Conservation (phyloP, 2,113 vertebrate species). For the Passer domesticus region DNA sequence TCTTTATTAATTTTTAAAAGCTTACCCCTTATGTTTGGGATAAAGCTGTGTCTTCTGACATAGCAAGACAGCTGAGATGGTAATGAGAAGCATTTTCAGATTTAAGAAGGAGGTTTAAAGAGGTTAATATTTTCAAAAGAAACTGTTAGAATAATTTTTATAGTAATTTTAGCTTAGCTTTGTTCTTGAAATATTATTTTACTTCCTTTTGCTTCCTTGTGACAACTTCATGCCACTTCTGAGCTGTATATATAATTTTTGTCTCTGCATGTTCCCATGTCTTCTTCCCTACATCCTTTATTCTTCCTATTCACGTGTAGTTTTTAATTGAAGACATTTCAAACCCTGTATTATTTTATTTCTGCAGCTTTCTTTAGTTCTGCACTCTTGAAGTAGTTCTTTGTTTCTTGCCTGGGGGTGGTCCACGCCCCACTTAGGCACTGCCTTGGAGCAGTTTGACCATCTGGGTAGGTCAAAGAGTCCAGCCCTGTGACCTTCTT, state of each 20-base stretch:
- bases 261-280: neutral
- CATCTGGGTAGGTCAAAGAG: neutral
- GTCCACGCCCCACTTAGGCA: neutral
- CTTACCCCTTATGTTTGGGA: neutral
- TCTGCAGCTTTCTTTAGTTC: neutral
- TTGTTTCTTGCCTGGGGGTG: neutral
- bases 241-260: neutral
- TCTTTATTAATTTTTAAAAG: neutral
- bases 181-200: neutral
- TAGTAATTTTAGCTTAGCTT: neutral
- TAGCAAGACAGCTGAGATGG: neutral
- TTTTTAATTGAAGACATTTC: neutral
- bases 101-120: neutral
- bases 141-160: neutral
- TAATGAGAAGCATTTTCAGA: neutral
- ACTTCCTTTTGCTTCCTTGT: neutral
- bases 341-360: neutral
- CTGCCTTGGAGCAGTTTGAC: neutral
- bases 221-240: neutral
- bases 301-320: neutral
- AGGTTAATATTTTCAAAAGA: neutral
- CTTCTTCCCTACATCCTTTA: neutral
- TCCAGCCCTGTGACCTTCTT: neutral
- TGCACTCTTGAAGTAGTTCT: neutral
- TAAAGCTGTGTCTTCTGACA: neutral